Base-by-base conservation (phyloP, 2,113 vertebrate genomes). In the Anthoscopus minutus region DNA sequence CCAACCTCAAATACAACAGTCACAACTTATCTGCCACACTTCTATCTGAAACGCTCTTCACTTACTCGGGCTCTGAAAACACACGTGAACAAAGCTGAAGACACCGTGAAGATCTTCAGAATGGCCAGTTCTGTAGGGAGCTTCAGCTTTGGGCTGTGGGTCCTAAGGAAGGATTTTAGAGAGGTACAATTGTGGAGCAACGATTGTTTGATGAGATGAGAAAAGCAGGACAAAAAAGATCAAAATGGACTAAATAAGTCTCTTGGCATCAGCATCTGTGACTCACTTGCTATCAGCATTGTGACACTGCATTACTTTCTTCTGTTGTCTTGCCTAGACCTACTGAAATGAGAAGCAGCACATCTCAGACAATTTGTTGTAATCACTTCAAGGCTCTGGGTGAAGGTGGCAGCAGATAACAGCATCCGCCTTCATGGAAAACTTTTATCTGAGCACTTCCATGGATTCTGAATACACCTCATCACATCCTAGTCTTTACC, bases 231-330 rank as follows among this genome's bases (percentile, higher is more conserved):
- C 40, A 92, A 91, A 88, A 71, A 67, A 72, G 23, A 91, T 79
- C 47, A 86, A 88, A 95, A 86, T 88, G 92, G 64, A 88, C 79
- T 80, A 83, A 71, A 81, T 91, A 94, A 93, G 73, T 92, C 88
- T 93, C 64, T 89, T 93, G 58, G 45, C 88, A 90, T 89, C 89
- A 94, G 64, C 78, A 86, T 90, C 79, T 86, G 58, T 70, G 47
- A 51, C 54, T 91, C 4, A 4, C 50, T 65, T 69, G 74, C 79
- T 86, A 73, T 77, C 87, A 93, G 81, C 64, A 81, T 45, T 88
- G 47, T 66, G 48, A 88, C 88, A 81, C n/a, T 89, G 67, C 91
- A 94, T 83, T 88, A 62, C 83, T 93, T 93, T 71, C 44, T 67
- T 60, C 79, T 89, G 40, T 89, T 93, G 70, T 73, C 81, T 94